These are phyloP conservation scores for Agonum fuliginosum DNA, from an alignment of 2,888 invertebrate genomes.

Conservation along the genomic window DNA sequence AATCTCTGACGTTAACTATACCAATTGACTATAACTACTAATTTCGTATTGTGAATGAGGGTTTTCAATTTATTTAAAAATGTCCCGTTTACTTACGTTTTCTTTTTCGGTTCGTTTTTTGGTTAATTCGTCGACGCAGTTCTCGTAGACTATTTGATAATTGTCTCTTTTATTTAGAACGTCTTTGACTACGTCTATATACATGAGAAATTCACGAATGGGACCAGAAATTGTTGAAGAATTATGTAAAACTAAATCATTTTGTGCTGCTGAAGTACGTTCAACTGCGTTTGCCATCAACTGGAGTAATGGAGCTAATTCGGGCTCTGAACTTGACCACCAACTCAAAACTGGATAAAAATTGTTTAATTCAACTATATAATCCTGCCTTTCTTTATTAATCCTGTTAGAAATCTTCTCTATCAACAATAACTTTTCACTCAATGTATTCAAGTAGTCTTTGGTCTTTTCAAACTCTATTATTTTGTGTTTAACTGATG, in stretches of 20 bases:
- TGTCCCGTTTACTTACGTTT: slow-evolving; percentile 73
- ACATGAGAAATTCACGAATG: slow-evolving; percentile 79
- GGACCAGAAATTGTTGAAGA: slow-evolving; percentile 72
- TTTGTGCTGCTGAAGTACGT: slow-evolving; percentile 73
- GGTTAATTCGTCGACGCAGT: slow-evolving; percentile 78
- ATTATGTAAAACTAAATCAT: slow-evolving; percentile 72
- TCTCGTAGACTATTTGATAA: slow-evolving; percentile 80
- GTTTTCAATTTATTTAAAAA: slow-evolving; percentile 21
- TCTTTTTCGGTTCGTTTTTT: slow-evolving; percentile 79
- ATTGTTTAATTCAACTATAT: slow-evolving; percentile 75
- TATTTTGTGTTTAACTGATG: slow-evolving; percentile 76
- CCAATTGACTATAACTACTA: neutral
- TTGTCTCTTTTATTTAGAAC: slow-evolving; percentile 78
- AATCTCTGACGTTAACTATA: no score
- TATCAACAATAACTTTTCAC: slow-evolving; percentile 78
- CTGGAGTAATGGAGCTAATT: slow-evolving; percentile 72
- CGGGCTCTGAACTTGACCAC: slow-evolving; percentile 78
- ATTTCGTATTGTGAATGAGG: slow-evolving; percentile 57
- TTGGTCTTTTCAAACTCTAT: slow-evolving; percentile 79
- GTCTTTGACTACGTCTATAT: slow-evolving; percentile 81
- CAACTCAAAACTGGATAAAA: slow-evolving; percentile 78
- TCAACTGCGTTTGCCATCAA: slow-evolving; percentile 74
- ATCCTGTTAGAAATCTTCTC: slow-evolving; percentile 80
- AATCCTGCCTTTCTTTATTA: slow-evolving; percentile 78
- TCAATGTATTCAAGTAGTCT: slow-evolving; percentile 77